Conservation (phyloP, 2,113 vertebrate genomes). For the Gnathonemus echidnorhynchus region DNA sequence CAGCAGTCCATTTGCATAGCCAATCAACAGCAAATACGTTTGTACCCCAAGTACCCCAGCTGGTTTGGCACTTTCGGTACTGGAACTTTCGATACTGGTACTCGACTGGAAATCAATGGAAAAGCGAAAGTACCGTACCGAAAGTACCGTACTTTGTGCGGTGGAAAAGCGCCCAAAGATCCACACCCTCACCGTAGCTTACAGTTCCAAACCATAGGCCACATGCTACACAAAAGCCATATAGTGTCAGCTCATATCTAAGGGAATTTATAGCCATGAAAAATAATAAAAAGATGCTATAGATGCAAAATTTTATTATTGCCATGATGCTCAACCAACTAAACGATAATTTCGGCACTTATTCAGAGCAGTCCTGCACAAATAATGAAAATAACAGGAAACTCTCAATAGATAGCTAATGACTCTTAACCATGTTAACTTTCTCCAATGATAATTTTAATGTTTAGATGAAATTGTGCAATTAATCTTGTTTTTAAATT, state of each 20-base stretch:
- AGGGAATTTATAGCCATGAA: not conserved
- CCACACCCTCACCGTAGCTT: not conserved
- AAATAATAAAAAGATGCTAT: not conserved
- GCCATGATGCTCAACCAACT: not conserved
- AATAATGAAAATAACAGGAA: not conserved
- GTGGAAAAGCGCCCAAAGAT: not conserved
- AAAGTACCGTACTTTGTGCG: no score
- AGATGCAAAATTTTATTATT: not conserved
- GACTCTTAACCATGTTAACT: not conserved
- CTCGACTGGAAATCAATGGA: no score
- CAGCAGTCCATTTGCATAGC: no score
- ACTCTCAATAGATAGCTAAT: not conserved
- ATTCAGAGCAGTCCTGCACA: not conserved
- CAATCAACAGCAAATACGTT: no score
- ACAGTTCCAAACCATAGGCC: not conserved
- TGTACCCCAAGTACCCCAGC: no score
- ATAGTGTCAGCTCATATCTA: not conserved
- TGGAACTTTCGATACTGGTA: no score
- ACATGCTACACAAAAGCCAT: not conserved
- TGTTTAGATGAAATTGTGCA: not conserved
- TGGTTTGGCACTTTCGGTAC: no score
- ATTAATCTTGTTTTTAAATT: not conserved
- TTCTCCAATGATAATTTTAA: not conserved
- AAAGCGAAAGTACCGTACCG: no score
- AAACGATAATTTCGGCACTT: not conserved